phyloP scores from a whole-genome alignment of 2,113 vertebrate genomes.

The Lanius collurio region DNA sequence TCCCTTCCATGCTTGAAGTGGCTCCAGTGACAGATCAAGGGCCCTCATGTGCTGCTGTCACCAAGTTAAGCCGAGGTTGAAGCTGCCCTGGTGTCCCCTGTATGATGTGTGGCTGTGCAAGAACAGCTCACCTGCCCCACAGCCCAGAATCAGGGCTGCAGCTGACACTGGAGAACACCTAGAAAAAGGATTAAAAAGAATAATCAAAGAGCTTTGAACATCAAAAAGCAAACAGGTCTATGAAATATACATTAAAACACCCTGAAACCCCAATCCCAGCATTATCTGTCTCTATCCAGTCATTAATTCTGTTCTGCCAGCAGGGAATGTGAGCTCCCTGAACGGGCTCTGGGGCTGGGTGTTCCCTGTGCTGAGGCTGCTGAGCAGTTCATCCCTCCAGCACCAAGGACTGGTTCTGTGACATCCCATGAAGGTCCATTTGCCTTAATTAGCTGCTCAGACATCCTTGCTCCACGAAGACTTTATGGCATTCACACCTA shows the following conservation, averaged over 20 bases:
- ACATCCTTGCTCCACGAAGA: not conserved
- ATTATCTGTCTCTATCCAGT: not conserved
- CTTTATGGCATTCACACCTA: not conserved
- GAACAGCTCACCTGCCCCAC: not conserved
- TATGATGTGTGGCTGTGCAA: not conserved
- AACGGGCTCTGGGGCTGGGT: not conserved
- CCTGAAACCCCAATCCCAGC: not conserved
- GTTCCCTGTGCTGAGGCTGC: not conserved
- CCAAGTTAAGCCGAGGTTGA: too few species aligned
- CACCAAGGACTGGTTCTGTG: not conserved
- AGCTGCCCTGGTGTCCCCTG: not conserved
- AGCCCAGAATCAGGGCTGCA: not conserved
- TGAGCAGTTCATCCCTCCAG: not conserved
- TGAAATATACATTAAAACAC: constrained; percentile 58
- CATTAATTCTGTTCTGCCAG: not conserved
- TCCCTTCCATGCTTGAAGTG: not conserved
- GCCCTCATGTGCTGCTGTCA: not conserved
- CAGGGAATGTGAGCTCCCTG: not conserved
- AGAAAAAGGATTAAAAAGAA: not conserved
- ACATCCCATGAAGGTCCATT: not conserved
- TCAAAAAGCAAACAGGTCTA: constrained; percentile 42
- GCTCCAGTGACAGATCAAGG: not conserved
- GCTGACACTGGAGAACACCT: not conserved
- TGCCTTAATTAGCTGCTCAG: not conserved
- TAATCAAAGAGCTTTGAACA: constrained; percentile 32